Percentiles rank a stretch among this genome's conserved stretches.
phyloP scores from a whole-genome alignment of 2,888 invertebrate species.

The Deroplatys truncata region DNA sequence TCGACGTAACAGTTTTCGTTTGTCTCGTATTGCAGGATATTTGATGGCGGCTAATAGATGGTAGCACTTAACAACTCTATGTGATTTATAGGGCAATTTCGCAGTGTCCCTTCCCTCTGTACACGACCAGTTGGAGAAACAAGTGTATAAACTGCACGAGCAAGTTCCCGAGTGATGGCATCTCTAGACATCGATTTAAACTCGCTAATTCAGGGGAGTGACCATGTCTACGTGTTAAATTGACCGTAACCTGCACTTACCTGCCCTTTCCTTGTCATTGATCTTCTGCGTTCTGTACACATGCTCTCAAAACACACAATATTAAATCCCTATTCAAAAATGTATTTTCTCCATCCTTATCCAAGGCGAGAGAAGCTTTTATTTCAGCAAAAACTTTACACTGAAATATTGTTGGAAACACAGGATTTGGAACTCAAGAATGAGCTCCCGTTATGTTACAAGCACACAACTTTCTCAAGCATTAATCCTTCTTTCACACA shows the following conservation, averaged over 20 bases:
- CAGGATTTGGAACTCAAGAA: too few relatives aligned
- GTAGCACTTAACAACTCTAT: not conserved
- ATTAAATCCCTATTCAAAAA: too few relatives aligned
- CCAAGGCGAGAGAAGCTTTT: too few relatives aligned
- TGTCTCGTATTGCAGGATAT: not conserved
- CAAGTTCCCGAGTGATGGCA: not conserved
- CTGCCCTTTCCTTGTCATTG: too few relatives aligned
- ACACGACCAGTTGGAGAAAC: not conserved
- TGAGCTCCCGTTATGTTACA: too few relatives aligned
- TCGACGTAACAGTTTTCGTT: not conserved
- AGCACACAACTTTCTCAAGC: too few relatives aligned
- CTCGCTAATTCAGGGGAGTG: not conserved
- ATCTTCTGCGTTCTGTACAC: too few relatives aligned
- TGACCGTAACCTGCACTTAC: not conserved
- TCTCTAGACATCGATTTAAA: not conserved
- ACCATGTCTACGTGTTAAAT: not conserved
- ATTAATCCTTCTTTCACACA: too few relatives aligned
- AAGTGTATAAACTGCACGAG: not conserved
- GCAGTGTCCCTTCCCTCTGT: not conserved
- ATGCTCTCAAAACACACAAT: too few relatives aligned
- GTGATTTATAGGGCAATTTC: not conserved
- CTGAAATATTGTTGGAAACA: too few relatives aligned
- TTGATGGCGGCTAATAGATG: not conserved
- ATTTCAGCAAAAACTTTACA: too few relatives aligned
- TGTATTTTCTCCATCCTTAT: too few relatives aligned